These are phyloP conservation scores for Beris chalybata DNA, from an alignment of 2,888 invertebrate genomes.

Conservation along the genomic window DNA sequence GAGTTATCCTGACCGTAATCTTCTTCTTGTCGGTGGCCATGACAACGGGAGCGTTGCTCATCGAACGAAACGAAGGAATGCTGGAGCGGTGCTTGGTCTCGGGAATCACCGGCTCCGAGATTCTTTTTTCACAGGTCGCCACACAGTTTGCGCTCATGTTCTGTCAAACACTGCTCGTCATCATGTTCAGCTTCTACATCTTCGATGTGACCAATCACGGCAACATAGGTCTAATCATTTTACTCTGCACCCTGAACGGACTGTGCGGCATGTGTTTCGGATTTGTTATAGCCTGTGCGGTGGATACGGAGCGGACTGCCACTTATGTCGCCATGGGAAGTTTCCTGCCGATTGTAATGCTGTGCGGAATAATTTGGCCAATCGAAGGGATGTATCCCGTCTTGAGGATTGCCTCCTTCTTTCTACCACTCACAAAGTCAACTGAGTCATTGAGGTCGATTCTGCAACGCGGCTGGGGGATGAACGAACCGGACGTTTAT, in stretches of 20 bases:
- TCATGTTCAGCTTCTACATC: slow-evolving; percentile 75
- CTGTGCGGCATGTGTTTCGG: slow-evolving; percentile 93
- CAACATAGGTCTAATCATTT: slow-evolving; percentile 70
- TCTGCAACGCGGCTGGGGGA: slow-evolving; percentile 80
- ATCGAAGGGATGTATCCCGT: slow-evolving; percentile 85
- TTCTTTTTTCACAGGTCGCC: slow-evolving; percentile 82
- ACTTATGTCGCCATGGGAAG: slow-evolving; percentile 85
- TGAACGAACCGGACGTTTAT: slow-evolving; percentile 73
- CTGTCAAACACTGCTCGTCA: slow-evolving; percentile 77
- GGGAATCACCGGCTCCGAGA: slow-evolving; percentile 77
- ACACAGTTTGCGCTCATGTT: slow-evolving; percentile 87
- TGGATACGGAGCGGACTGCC: slow-evolving; percentile 81
- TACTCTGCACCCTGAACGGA: slow-evolving; percentile 78
- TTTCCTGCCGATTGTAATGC: slow-evolving; percentile 81
- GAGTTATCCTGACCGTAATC: slow-evolving; percentile 85
- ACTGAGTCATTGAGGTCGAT: slow-evolving; percentile 87
- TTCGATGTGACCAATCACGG: slow-evolving; percentile 80
- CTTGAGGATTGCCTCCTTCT: slow-evolving; percentile 70
- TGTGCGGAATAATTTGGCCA: slow-evolving; percentile 94
- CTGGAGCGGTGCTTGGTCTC: slow-evolving; percentile 86
- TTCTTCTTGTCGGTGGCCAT: slow-evolving; percentile 93
- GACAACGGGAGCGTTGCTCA: slow-evolving; percentile 86
- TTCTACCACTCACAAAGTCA: slow-evolving; percentile 83
- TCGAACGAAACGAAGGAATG: slow-evolving; percentile 87
- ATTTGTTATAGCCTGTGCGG: slow-evolving; percentile 78